Evolutionary conservation across 2,888 invertebrate species (phyloP).

Genomic region (Cabera pusaria): DNA sequence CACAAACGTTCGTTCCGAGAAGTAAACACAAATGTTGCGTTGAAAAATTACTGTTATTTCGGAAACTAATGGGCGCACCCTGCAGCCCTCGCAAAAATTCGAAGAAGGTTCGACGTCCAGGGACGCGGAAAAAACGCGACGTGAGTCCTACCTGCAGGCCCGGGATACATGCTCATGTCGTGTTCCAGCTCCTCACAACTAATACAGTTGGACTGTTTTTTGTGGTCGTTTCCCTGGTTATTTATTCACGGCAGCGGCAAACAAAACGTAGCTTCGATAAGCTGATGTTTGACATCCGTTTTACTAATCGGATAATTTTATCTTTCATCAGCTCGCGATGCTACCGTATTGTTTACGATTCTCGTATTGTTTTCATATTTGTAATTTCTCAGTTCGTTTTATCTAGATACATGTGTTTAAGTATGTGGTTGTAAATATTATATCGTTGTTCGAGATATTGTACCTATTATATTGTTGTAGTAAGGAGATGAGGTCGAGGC

Average conservation of each 20-base stretch:
- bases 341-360: too few relatives aligned
- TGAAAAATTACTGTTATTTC: constrained; percentile 36
- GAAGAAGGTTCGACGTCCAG: constrained; percentile 32
- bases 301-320: neutral
- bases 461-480: too few relatives aligned
- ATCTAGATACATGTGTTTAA: too few relatives aligned
- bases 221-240: neutral
- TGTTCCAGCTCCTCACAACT: constrained; percentile 17
- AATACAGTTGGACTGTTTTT: constrained; percentile 22
- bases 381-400: too few relatives aligned
- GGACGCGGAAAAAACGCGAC: constrained; percentile 32
- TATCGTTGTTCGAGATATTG: too few relatives aligned
- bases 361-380: too few relatives aligned
- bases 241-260: constrained; percentile 4
- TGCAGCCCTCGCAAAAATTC: constrained; percentile 37
- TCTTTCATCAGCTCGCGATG: neutral
- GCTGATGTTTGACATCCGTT: neutral
- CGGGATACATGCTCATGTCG: neutral
- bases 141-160: constrained; percentile 19
- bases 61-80: constrained; percentile 36
- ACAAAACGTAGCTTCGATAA: constrained; percentile 3
- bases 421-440: too few relatives aligned
- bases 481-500: too few relatives aligned
- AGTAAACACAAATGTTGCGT: constrained; percentile 9
- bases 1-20: constrained; percentile 29